A percentile compares a stretch with the other conserved stretches of the same genome.
Conservation (phyloP, 2,113 vertebrate species). For the Atractosteus spatula region DNA sequence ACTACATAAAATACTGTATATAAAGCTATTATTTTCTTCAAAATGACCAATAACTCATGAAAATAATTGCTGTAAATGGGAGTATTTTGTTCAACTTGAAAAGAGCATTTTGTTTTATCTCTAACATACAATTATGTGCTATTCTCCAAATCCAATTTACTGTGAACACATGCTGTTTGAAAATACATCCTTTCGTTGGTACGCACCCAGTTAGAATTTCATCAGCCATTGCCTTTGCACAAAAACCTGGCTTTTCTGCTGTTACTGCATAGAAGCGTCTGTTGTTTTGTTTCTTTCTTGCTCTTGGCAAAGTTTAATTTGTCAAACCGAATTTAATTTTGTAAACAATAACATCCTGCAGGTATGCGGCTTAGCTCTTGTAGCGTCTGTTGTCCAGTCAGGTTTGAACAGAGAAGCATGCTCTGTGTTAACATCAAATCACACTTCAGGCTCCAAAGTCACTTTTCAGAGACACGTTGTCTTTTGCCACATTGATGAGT, state of each 20-base stretch:
- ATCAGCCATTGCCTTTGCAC: no score
- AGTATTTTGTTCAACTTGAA: no score
- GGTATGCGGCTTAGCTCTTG: not conserved
- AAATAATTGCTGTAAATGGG: no score
- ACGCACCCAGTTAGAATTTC: not conserved
- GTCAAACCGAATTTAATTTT: conserved; percentile 7
- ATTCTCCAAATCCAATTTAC: no score
- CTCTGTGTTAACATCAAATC: not conserved
- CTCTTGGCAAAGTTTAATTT: conserved; percentile 2
- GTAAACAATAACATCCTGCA: not conserved
- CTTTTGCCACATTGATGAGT: not conserved
- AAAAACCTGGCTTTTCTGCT: not conserved
- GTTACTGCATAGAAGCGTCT: conserved; percentile 8
- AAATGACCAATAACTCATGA: no score
- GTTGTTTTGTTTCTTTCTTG: not conserved
- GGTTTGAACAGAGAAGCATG: not conserved
- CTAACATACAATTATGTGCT: no score
- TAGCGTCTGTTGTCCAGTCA: conserved; percentile 1
- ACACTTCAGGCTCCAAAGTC: conserved; percentile 5
- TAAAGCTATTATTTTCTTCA: no score
- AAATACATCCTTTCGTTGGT: not conserved
- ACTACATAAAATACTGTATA: no score
- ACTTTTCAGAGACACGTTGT: not conserved
- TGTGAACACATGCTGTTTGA: not conserved
- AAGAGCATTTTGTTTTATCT: no score